Base-by-base conservation (phyloP, 1,140 invertebrate genomes). In the Zaprionus ghesquierei region DNA sequence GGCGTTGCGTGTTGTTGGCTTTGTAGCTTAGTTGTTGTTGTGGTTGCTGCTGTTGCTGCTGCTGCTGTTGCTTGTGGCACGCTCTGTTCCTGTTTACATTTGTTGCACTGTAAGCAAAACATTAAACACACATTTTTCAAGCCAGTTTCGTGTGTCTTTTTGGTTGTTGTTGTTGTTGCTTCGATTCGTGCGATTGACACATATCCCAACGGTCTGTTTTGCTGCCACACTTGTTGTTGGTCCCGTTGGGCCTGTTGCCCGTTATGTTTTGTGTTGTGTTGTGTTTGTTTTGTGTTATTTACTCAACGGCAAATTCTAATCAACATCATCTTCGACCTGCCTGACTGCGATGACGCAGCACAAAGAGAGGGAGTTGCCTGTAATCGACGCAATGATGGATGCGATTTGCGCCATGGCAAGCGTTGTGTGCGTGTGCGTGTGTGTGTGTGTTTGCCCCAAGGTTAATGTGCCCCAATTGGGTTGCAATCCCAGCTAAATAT, bases 1-100 rank as follows among this genome's bases (percentile, higher is more conserved):
- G 69, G 72, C 78, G 31, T 63, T 62, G 72, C 78, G 31, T 63
- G 23, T 61, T 25, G 25, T 31, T 70, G 60, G 50, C 49, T 56
- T 50, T 55, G 55, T 35, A 65, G 46, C 29, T 50, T 50, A 49
- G 60, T 38, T 54, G 54, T 35, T 55, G 38, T 29, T 60, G 41
- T 22, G 31, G 15, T 44, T 60, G 46, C 27, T 50, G 25, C 15
- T 62, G 33, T 2, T 62, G 59, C 5, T 59, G 65, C 10, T 69
- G 44, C 6, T 68, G 54, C 5, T 68, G 49, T 2, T 46, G 68
- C 51, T 60, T 56, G 69, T 66, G 44, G 53, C 62, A 20, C 53
- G 50, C 65, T 81, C 54, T 85, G 82, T 86, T 86, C 81, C 81
- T 86, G 81, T 81, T 86, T 86, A 78, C 79, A 87, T 86, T 81